Base-by-base conservation (phyloP, 2,888 invertebrate genomes). In the Eurois occulta region DNA sequence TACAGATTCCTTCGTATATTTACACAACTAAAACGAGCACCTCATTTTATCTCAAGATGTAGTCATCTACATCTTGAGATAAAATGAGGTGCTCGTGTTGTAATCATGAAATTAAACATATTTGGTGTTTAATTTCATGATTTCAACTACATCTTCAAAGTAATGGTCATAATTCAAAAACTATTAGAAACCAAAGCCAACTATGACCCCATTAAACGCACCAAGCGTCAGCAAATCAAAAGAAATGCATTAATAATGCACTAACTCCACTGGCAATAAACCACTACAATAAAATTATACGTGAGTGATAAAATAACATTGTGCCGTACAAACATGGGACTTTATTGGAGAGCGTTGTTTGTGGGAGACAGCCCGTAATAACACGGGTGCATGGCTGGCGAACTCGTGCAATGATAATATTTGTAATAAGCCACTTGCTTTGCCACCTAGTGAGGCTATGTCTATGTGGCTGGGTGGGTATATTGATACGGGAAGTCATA, bases 281-380 rank as follows among this genome's bases (percentile, higher is more conserved):
- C 60, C 68, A 68, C 71, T 41, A 77, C 72, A 80, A 74, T 87
- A 82, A 87, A 84, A 84, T 84, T 86, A 80, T 88, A 82, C 82
- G 68, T 46, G 18, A 60, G 80, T 70, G 58, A 77, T 84, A 86
- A 82, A 86, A 80, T 82, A 85, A 84, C 78, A 84, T 77, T 78
- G 68, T 77, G 71, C 24, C 48, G 48, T 72, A 80, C 77, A 88
- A 84, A 87, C 80, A 80, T 32, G 60, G 60, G 70, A 65, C 68
- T 78, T 84, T 86, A 88, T 87, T 75, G 67, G 67, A 73, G 70
- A 69, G 21, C 41, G 65, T 74, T 88, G 88, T 88, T 86, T 86
- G 88, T 84, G 38, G 38, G 70, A 78, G 86, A 78, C 73, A 35
- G 70, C 60, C 43, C 67, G 55, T 80, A 80, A 86, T 79, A 83